Evolutionary conservation across 2,797 vertebrate genomes (phyloP), one percentile per base, ranked within the genome.

Genomic region (Petrocephalus schoutedeni): DNA sequence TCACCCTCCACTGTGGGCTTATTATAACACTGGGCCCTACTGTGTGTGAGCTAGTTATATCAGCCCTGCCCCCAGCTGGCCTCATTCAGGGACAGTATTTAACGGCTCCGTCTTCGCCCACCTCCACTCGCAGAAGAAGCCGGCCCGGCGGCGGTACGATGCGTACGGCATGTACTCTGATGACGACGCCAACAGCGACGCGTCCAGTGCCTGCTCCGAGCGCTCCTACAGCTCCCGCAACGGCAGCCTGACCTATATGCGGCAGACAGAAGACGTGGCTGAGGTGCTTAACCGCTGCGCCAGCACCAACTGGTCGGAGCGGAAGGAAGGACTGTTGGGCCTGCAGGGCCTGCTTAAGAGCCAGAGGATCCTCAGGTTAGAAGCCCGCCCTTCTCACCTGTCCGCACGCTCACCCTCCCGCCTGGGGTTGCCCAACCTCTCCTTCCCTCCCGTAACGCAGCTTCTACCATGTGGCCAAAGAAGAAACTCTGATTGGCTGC

Each of bases 271-370:
- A 91, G 98, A 99, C 0, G 98, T 99, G 87, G 98, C 98, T 0
- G 98, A 99, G 93, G 98, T 99, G 90, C 95, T 99, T 64, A 99
- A 99, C 90, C 96, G 97, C 84, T 99, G 98, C 88, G 98, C 98
- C 86, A 99, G 98, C 88, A 95, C 97, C 92, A 99, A 99, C 93
- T 99, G 98, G 98, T 98, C 98, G 19, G 98, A 99, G 92, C 96
- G 98, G 92, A 99, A 99, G 87, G 98, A 99, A 91, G 98, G 98
- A 0, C 96, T 99, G 3, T 89, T 99, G 58, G 98, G 98, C 51
- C 95, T 99, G 8, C 98, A 99, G 89, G 96, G 96, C 16, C 93
- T 99, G 56, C 57, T 99, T 0, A 98, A 98, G 94, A 98, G 97
- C 92, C 98, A 99, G 91, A 97, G 98, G 87, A 98, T 96, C n/a